phyloP scores from a whole-genome alignment of 2,888 invertebrate species.

The Polietes domitor region DNA sequence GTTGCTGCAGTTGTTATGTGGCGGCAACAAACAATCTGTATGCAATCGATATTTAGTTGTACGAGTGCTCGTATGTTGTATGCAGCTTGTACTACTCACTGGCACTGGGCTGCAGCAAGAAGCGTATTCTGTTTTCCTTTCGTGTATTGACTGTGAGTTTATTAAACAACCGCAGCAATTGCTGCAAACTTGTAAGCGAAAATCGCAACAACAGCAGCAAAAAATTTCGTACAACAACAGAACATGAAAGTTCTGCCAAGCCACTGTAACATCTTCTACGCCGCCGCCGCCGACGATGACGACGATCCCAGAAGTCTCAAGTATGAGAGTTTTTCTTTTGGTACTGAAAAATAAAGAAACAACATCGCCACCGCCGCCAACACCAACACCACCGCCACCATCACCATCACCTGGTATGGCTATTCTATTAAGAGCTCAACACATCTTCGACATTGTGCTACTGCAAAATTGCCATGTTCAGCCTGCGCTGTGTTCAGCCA shows the following conservation, averaged over 20 bases:
- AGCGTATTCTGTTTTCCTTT: background rate
- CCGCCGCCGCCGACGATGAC: slow-evolving; percentile 40
- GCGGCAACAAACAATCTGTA: slow-evolving; percentile 30
- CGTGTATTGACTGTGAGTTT: background rate
- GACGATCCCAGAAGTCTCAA: slow-evolving; percentile 15
- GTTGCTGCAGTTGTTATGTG: background rate
- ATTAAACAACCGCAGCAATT: slow-evolving; percentile 24
- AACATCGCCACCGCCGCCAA: background rate
- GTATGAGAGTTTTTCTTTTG: background rate
- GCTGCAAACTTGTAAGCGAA: slow-evolving; percentile 10
- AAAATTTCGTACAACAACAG: background rate
- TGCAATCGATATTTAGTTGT: slow-evolving; percentile 37
- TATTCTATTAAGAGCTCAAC: slow-evolving; percentile 78
- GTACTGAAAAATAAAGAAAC: too few relatives aligned
- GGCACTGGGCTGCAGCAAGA: too few relatives aligned
- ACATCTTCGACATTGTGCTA: slow-evolving; percentile 72
- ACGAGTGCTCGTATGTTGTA: background rate
- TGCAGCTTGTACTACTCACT: background rate
- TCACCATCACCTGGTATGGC: slow-evolving; percentile 57
- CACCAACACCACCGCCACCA: slow-evolving; percentile 34
- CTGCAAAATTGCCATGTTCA: slow-evolving; percentile 69
- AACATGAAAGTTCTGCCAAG: background rate
- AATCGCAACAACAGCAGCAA: background rate
- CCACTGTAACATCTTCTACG: slow-evolving; percentile 5
- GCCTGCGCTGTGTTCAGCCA: slow-evolving; percentile 31